Base-by-base conservation (phyloP, 1,140 invertebrate genomes). In the Hylaeus volcanicus region DNA sequence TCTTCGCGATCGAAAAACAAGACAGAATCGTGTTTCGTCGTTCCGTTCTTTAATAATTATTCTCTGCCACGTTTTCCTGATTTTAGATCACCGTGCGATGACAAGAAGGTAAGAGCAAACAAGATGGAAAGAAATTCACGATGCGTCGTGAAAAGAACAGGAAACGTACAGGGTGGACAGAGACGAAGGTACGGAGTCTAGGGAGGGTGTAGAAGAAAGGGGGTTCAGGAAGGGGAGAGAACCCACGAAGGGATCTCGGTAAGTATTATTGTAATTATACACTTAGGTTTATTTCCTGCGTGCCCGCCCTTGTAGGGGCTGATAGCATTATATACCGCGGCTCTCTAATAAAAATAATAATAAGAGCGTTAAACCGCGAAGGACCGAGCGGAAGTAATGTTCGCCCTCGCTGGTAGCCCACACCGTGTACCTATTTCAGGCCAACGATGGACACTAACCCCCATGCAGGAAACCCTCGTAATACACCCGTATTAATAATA, bases 231-330 rank as follows among this genome's bases (percentile, higher is more conserved):
- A 73, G 56, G 86, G 78, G 75, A 64, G 83, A 79, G 76, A 88
- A 87, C 73, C 82, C 75, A 82, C 68, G 80, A 2, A 83, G 85
- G 83, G 85, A 73, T 73, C 80, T 68, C 76, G 70, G 81, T 89
- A 92, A 93, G 92, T 93, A 93, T 92, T 91, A 93, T 92, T 92
- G 91, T 93, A 93, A 93, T 93, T 92, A 93, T 92, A 92, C 90
- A 93, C 91, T 93, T 92, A 93, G 89, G 92, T 93, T 93, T 93
- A 93, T 93, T 93, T 93, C 91, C 92, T 92, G 92, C 89, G 84
- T 89, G 83, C 77, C 87, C 89, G 84, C 88, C 86, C 77, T 79
- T 64, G n/a, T 53, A 61, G 58, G 76, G 85, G 88, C 88, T 90
- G 90, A 92, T 88, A 83, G 87, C 89, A 89, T 91, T 91, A 91